Percentiles rank a stretch among this genome's conserved stretches.
These are phyloP conservation scores for Neosilurus mollespiculum DNA, from an alignment of 2,797 vertebrate species.

Conservation along the genomic window DNA sequence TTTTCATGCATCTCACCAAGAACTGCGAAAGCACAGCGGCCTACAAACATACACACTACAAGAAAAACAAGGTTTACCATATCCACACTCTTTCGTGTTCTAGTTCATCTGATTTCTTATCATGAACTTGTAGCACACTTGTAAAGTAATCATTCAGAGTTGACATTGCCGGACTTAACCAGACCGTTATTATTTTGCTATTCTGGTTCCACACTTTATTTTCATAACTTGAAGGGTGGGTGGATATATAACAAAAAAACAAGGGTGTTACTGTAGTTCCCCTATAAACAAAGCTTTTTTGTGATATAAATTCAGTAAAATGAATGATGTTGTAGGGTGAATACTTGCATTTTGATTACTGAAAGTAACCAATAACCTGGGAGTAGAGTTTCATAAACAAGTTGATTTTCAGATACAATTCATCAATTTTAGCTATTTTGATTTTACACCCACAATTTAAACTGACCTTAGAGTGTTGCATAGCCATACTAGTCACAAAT, in stretches of 20 bases:
- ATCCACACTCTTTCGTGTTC: too few species aligned
- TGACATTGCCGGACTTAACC: too few species aligned
- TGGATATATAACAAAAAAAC: slow-evolving; percentile 7
- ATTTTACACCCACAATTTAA: slow-evolving; percentile 5
- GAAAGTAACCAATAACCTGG: not conserved
- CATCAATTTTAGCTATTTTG: not conserved
- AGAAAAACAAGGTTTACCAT: too few species aligned
- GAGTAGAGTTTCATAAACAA: not conserved
- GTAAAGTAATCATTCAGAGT: too few species aligned
- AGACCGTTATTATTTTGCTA: too few species aligned
- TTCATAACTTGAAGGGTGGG: too few species aligned
- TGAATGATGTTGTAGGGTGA: not conserved
- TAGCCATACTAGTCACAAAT: slow-evolving; percentile 13
- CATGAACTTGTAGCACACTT: too few species aligned
- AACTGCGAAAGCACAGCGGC: too few species aligned
- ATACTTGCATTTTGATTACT: not conserved
- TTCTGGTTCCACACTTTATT: too few species aligned
- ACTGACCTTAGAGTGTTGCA: not conserved
- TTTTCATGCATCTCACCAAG: too few species aligned
- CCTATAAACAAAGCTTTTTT: slow-evolving; percentile 11
- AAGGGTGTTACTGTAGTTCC: not conserved
- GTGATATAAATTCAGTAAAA: not conserved
- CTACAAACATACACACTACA: too few species aligned
- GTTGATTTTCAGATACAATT: not conserved
- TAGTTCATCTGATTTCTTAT: too few species aligned